Evolutionary conservation across 2,888 invertebrate species (phyloP).

Genomic region (Acrocyrtus sp.): DNA sequence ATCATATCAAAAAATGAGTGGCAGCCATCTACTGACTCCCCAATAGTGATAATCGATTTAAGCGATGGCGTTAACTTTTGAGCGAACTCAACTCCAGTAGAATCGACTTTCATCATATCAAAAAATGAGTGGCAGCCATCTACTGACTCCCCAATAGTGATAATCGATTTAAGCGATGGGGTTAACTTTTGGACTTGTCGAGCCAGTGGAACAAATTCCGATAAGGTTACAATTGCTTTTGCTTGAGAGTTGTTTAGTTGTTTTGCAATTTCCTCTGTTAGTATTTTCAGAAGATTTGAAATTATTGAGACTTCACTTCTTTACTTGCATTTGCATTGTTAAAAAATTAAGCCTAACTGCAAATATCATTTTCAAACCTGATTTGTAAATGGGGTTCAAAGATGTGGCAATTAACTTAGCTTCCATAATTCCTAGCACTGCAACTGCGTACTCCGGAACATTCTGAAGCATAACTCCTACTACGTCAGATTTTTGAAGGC

Average conservation of each 20-base stretch:
- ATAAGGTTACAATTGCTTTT: slow-evolving; percentile 74
- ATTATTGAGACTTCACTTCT: no score
- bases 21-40: slow-evolving; percentile 13
- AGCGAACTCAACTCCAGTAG: not conserved
- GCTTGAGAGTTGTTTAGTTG: slow-evolving; percentile 74
- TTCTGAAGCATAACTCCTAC: slow-evolving; percentile 62
- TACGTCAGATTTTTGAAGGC: slow-evolving; percentile 54
- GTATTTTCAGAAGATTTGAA: no score
- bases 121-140: not conserved
- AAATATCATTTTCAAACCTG: no score
- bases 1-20: slow-evolving; percentile 47
- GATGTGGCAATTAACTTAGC: slow-evolving; percentile 63
- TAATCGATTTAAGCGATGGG: slow-evolving; percentile 23
- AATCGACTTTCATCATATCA: not conserved
- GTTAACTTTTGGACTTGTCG: slow-evolving; percentile 18
- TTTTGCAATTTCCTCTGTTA: slow-evolving; percentile 75
- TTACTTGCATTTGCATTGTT: no score
- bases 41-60: slow-evolving; percentile 31
- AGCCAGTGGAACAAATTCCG: slow-evolving; percentile 52
- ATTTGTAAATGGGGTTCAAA: slow-evolving; percentile 63
- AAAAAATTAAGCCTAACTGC: no score
- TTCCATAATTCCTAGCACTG: slow-evolving; percentile 42
- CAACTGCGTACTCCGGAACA: slow-evolving; percentile 60
- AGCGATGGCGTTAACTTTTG: slow-evolving; percentile 17
- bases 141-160: slow-evolving; percentile 21